Evolutionary conservation across 2,113 vertebrate genomes (phyloP), one percentile per base, ranked within the genome.

Genomic region (Callocephalon fimbriatum): DNA sequence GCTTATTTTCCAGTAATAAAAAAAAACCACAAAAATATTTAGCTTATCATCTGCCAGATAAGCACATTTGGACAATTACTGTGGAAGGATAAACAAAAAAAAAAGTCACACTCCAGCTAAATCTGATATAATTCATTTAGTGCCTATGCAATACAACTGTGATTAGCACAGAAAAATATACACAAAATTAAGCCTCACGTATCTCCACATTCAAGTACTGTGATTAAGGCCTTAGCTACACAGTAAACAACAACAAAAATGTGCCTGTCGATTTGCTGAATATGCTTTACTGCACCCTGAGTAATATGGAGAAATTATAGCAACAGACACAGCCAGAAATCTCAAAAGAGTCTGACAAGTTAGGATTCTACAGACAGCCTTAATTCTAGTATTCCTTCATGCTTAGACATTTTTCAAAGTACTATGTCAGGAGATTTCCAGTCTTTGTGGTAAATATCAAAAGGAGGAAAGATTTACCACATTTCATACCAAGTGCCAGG

Each of bases 231-330:
- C 73, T 42, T 15, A 80, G 40, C 15, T 51, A 42, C 42, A 56
- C 27, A 81, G 12, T 12, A 54, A 90, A 66, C 62, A 68, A 12
- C 19, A 88, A 38, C 5, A 89, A 87, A 74, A 74, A 63, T 2
- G 0, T 22, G 14, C 9, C 42, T 37, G 31, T 27, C 66, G 7
- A 37, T 84, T 66, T 85, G 22, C 78, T 78, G n/a, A 85, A 61
- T 10, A 42, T 0, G 0, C 9, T 81, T 71, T 45, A 48, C 15
- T 29, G 13, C 0, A 0, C 61, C 15, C 5, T 32, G 35, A 88
- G 40, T 9, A 81, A 80, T 70, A 77, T 21, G 12, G 1, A 44
- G 12, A 58, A 58, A 22, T 58, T 59, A 58, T 10, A 90, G 22
- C 19, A 75, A 72, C 32, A 81, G 6, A 18, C 14, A 65, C 2